These are phyloP conservation scores for Drosophila willistoni DNA, from an alignment of 1,140 invertebrate species.

Conservation along the genomic window DNA sequence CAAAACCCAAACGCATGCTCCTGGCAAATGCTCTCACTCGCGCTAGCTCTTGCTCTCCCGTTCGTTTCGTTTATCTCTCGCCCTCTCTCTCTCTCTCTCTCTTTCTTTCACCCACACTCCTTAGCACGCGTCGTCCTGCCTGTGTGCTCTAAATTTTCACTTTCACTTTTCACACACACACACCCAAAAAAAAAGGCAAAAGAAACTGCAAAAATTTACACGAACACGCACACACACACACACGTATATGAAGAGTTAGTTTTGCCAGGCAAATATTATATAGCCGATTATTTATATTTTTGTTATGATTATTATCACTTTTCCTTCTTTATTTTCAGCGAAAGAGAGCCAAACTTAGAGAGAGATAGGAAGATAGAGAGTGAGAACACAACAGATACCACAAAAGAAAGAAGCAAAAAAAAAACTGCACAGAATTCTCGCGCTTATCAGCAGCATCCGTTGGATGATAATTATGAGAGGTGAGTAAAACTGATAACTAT, in stretches of 20 bases:
- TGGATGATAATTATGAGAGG: slow-evolving; percentile 1
- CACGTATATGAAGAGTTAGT: slow-evolving; percentile 6
- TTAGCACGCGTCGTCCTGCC: slow-evolving; percentile 31
- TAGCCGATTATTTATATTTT: background rate
- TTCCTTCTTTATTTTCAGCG: background rate
- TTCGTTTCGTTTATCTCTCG: background rate
- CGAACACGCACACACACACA: slow-evolving; percentile 16
- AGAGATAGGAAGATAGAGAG: background rate
- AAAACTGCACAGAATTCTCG: slow-evolving; percentile 11
- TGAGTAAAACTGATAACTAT: background rate
- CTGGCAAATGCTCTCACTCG: slow-evolving; percentile 27
- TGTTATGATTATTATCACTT: background rate
- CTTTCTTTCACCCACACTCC: slow-evolving; percentile 20
- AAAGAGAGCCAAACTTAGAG: background rate
- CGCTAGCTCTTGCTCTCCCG: slow-evolving; percentile 23
- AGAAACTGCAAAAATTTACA: slow-evolving; percentile 30
- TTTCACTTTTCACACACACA: slow-evolving; percentile 79
- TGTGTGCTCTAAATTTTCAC: slow-evolving; percentile 73
- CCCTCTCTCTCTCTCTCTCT: slow-evolving; percentile 18
- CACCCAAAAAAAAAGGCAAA: slow-evolving; percentile 61
- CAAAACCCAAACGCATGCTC: slow-evolving; percentile 28
- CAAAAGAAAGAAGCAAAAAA: slow-evolving; percentile 1
- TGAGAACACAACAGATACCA: slow-evolving; percentile 4
- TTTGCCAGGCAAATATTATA: slow-evolving; percentile 5
- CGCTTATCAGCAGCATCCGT: slow-evolving; percentile 10